Evolutionary conservation across 2,113 vertebrate genomes (phyloP), one percentile per base, ranked within the genome.

Genomic region (Phrynosoma blainvillii): DNA sequence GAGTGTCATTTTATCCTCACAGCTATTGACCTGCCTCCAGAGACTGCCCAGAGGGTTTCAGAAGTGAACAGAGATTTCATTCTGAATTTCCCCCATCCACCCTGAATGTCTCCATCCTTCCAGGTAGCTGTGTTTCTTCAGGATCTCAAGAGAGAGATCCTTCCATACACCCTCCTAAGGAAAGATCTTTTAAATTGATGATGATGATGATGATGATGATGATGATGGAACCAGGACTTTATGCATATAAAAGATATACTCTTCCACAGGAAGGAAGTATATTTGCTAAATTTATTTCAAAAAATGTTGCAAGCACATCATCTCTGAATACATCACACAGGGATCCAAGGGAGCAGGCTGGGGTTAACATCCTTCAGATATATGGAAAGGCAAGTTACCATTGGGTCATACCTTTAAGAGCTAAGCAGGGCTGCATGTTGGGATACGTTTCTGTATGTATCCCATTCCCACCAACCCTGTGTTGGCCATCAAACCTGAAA

Each of bases 251-350:
- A 76, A 47, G 3, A 4, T 12, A 10, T 52, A 18, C 1, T 30
- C 75, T 73, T 73, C 68, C 10, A 80, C 75, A 79, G 74, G 87
- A 65, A 7, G 27, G 88, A 1, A 76, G 42, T 68, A 36, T 92
- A 91, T 88, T 92, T 94, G 42, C 90, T 77, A 91, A 59, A 71
- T 3, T 11, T 84, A 36, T 36, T 56, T 79, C 68, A 42, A 76
- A 62, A 42, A 52, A 56, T 25, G 11, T 42, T 16, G 79, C 36
- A 62, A 21, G 25, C 32, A 30, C 6, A 9, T 56, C 14, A 62
- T 16, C 42, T 32, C 20, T 81, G 54, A 2, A 4, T 18, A 20
- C 2, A n/a, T 42, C 42, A 52, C 52, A 5, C 36, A 27, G 25
- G 40, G 74, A 59, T 9, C 21, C 8, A 47, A 84, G 52, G 27